Percentiles rank a stretch among this genome's conserved stretches.
Evolutionary conservation across 2,888 invertebrate genomes (phyloP).

Genomic region (Drosophila atroscutellata): DNA sequence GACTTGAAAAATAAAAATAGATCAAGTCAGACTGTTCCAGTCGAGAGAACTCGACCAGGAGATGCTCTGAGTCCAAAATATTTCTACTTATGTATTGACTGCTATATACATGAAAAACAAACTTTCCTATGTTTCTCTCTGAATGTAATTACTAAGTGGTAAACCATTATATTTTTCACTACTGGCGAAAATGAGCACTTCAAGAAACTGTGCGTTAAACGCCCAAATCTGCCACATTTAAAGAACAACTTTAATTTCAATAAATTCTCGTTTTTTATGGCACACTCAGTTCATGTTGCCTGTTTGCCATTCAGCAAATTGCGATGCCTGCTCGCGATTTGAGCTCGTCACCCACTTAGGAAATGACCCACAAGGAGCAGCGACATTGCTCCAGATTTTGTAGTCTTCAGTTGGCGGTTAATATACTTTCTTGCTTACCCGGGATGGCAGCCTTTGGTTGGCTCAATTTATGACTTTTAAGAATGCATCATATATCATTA

Average conservation of each 20-base stretch:
- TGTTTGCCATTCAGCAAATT: slow-evolving; percentile 37
- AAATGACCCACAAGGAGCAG: slow-evolving; percentile 43
- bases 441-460: slow-evolving; percentile 3
- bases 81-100: neutral
- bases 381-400: slow-evolving; percentile 55
- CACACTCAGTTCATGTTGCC: slow-evolving; percentile 15
- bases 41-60: neutral
- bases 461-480: slow-evolving; percentile 74
- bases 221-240: neutral
- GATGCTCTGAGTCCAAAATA: neutral
- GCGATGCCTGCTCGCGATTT: slow-evolving; percentile 7
- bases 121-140: neutral
- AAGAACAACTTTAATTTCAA: slow-evolving; percentile 50
- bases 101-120: neutral
- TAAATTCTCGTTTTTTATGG: slow-evolving; percentile 52
- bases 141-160: neutral
- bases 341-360: slow-evolving; percentile 46
- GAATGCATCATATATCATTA: slow-evolving; percentile 79
- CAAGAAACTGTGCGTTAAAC: neutral
- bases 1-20: neutral
- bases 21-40: neutral
- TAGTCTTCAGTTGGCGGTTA: slow-evolving; percentile 22
- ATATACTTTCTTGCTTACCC: slow-evolving; percentile 47
- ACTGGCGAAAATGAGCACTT: neutral
- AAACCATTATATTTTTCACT: neutral